phyloP scores from a whole-genome alignment of 2,797 vertebrate genomes.

The Gymnocypris eckloni region DNA sequence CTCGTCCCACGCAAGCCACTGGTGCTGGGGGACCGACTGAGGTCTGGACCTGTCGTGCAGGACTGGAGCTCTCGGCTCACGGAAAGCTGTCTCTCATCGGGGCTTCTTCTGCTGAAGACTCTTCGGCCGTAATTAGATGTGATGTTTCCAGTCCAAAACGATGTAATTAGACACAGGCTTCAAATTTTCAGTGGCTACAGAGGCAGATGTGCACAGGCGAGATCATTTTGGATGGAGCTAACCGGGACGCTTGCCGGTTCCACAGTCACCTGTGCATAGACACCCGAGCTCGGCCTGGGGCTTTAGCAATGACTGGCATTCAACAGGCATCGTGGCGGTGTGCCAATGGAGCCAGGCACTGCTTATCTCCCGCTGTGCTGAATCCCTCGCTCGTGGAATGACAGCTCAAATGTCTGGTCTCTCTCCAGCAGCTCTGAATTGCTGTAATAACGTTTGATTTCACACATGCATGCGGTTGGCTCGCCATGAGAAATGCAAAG shows the following conservation, averaged over 20 bases:
- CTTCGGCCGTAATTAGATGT: conserved; percentile 72
- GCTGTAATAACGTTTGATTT: conserved; percentile 62
- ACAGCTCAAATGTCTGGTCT: conserved; percentile 34
- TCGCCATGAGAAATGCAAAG: conserved; percentile 42
- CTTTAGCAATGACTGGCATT: conserved; percentile 78
- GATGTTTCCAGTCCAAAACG: conserved; percentile 76
- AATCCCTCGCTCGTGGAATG: conserved; percentile 48
- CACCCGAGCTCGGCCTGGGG: conserved; percentile 74
- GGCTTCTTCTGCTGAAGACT: conserved; percentile 56
- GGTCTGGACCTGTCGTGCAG: conserved; percentile 76
- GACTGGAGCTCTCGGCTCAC: conserved; percentile 71
- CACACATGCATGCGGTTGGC: conserved; percentile 56
- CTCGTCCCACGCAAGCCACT: conserved; percentile 73
- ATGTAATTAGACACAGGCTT: conserved; percentile 75
- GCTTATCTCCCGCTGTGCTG: conserved; percentile 59
- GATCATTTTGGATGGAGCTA: conserved; percentile 45
- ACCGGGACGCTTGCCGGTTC: conserved; percentile 65
- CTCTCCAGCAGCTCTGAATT: conserved; percentile 44
- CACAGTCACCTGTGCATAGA: conserved; percentile 79
- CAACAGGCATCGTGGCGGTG: conserved; percentile 66
- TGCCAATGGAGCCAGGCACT: conserved; percentile 74
- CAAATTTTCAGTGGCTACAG: conserved; percentile 50
- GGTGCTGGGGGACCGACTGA: conserved; percentile 65
- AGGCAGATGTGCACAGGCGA: conserved; percentile 51
- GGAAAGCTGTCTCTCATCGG: conserved; percentile 73